Base-by-base conservation (phyloP, 2,797 vertebrate genomes). In the Microtus obscurus region DNA sequence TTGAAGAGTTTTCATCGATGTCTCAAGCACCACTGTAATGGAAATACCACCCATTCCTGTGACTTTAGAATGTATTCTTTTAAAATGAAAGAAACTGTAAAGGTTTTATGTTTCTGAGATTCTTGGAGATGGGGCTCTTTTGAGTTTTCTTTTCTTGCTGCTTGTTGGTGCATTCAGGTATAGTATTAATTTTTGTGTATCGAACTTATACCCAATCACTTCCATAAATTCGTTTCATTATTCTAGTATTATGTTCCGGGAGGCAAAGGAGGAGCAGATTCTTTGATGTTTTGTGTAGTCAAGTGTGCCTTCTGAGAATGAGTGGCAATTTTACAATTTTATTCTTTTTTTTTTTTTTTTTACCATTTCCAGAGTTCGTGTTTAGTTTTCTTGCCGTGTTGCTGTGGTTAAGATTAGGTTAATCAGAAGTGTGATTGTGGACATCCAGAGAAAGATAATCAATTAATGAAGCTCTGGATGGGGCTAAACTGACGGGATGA, bases 31-130 rank as follows among this genome's bases (percentile, higher is more conserved):
- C 21, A 48, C 1, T 40, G 27, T 17, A 79, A 59, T 53, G 45
- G 16, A 95, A 94, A 89, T 81, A 53, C 1, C 56, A 34, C 40
- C 51, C 19, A 67, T 89, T 90, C 71, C 6, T 5, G 48, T 82
- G 45, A 40, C 16, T 40, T 45, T 29, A 91, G 34, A 71, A 94
- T 63, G 21, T 53, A 87, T n/a, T n/a, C 10, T 86, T 74, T 89
- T 48, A 37, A 92, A 92, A 93, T 88, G 3, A 94, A 90, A 73
- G 73, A 76, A 59, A 71, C 74, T 81, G 23, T 92, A 81, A 90
- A n/a, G 48, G 67, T 74, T 79, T 92, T 34, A 43, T 56, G n/a
- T 25, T 87, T 81, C 94, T 94, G 79, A 40, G 61, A 56, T 16
- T 78, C 34, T 83, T 73, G 2, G 79, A 63, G 91, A 92, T 40